These are phyloP conservation scores for Sminthurinus aureus DNA, from an alignment of 2,888 invertebrate species.

Conservation along the genomic window DNA sequence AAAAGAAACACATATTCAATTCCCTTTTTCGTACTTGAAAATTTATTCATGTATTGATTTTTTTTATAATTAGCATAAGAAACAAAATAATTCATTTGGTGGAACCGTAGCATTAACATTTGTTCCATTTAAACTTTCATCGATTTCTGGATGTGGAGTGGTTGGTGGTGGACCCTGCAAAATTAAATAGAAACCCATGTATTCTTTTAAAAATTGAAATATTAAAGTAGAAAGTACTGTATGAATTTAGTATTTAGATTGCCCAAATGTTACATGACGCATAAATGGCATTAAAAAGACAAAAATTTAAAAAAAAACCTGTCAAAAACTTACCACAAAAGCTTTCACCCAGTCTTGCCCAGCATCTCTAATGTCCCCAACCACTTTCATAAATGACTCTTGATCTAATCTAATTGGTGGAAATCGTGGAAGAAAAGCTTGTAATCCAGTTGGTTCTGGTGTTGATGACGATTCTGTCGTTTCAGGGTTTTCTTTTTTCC, in stretches of 20 bases:
- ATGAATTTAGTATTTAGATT: background rate
- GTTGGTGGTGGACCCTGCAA: conserved; percentile 28
- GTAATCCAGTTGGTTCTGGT: conserved; percentile 21
- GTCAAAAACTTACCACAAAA: conserved; percentile 1
- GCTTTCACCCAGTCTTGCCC: conserved; percentile 23
- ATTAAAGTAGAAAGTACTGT: too few relatives aligned
- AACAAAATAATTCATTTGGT: conserved; percentile 34
- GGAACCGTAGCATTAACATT: conserved; percentile 30
- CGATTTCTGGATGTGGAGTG: background rate
- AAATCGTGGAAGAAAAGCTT: conserved; percentile 30
- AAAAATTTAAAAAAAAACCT: background rate
- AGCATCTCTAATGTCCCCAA: background rate
- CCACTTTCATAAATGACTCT: background rate
- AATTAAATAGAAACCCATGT: background rate
- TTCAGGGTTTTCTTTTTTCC: conserved; percentile 2
- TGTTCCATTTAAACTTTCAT: background rate
- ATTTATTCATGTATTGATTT: background rate
- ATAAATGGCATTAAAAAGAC: background rate
- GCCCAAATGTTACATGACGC: background rate
- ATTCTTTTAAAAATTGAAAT: too few relatives aligned
- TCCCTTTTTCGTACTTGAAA: too few relatives aligned
- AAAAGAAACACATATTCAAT: too few relatives aligned
- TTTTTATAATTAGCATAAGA: conserved; percentile 20
- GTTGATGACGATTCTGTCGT: conserved; percentile 10
- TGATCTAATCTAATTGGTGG: background rate